phyloP scores from a whole-genome alignment of 2,797 vertebrate species.

The Chaetodon trifasciatus region DNA sequence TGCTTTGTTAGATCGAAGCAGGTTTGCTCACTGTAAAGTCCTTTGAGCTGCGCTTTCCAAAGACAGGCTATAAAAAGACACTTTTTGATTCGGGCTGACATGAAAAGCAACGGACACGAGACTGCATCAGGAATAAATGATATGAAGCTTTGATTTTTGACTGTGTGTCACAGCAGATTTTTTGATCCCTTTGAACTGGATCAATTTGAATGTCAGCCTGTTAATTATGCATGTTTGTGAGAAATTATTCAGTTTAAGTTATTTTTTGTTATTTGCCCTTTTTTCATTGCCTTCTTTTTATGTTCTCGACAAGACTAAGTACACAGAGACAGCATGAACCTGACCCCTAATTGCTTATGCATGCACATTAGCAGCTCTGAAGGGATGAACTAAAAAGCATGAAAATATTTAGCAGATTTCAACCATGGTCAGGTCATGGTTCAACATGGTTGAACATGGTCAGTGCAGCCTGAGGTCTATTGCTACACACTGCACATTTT shows the following conservation, averaged over 20 bases:
- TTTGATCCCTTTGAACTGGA: conserved; percentile 49
- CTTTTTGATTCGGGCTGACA: conserved; percentile 37
- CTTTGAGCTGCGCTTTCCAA: conserved; percentile 11
- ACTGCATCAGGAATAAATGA: conserved; percentile 26
- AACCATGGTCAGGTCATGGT: conserved; percentile 32
- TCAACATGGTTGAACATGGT: conserved; percentile 22
- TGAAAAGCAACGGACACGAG: conserved; percentile 31
- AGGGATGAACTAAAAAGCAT: conserved; percentile 28
- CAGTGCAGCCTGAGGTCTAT: conserved; percentile 9
- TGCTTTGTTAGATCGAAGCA: conserved; percentile 24
- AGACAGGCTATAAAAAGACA: conserved; percentile 5
- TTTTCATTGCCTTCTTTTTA: not conserved
- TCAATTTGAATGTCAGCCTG: conserved; percentile 12
- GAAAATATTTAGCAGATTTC: conserved; percentile 47
- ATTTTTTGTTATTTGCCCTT: conserved; percentile 1
- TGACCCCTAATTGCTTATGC: conserved; percentile 46
- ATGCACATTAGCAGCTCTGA: conserved; percentile 38
- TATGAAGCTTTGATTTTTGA: conserved; percentile 28
- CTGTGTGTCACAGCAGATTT: conserved; percentile 13
- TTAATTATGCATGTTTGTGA: conserved; percentile 32
- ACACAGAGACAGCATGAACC: conserved; percentile 15
- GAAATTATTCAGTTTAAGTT: conserved; percentile 10
- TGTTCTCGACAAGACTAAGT: not conserved
- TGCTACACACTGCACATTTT: conserved; percentile 18
- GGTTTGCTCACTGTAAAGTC: conserved; percentile 8